These are phyloP conservation scores for Mythimna loreyi DNA, from an alignment of 2,888 invertebrate species.

Conservation along the genomic window DNA sequence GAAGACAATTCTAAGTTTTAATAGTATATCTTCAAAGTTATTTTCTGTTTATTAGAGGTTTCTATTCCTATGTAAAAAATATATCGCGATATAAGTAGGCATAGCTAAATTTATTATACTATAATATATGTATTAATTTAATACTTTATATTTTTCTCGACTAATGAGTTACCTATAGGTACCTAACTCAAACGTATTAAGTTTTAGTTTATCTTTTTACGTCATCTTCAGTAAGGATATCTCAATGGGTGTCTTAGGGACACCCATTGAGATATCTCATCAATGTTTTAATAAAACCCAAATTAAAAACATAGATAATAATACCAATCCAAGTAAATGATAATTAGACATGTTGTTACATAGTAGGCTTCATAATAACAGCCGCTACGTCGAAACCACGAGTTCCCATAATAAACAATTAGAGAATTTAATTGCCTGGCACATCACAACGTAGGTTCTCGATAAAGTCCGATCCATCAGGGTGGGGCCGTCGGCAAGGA, in stretches of 20 bases:
- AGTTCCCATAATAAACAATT: constrained; percentile 52
- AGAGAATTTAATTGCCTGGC: constrained; percentile 50
- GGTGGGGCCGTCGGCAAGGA: constrained; percentile 63
- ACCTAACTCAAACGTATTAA: too few relatives aligned
- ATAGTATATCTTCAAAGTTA: too few relatives aligned
- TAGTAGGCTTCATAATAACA: constrained; percentile 23
- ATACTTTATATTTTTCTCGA: too few relatives aligned
- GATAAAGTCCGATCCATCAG: constrained; percentile 56
- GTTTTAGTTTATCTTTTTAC: not conserved
- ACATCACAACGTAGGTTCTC: constrained; percentile 52
- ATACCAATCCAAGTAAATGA: constrained; percentile 10
- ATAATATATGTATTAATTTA: too few relatives aligned
- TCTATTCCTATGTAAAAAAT: too few relatives aligned
- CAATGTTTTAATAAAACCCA: not conserved
- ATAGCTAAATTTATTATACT: too few relatives aligned
- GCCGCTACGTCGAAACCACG: constrained; percentile 1
- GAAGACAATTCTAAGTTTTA: too few relatives aligned
- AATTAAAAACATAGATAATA: constrained; percentile 18
- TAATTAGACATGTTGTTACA: constrained; percentile 12
- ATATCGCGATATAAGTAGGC: too few relatives aligned
- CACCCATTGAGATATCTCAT: too few relatives aligned
- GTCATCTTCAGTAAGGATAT: not conserved
- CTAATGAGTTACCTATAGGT: too few relatives aligned
- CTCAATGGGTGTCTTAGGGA: not conserved
- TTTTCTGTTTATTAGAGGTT: too few relatives aligned